Percentiles rank a stretch among this genome's conserved stretches.
Evolutionary conservation across 2,113 vertebrate species (phyloP).

Genomic region (Ginglymostoma cirratum): DNA sequence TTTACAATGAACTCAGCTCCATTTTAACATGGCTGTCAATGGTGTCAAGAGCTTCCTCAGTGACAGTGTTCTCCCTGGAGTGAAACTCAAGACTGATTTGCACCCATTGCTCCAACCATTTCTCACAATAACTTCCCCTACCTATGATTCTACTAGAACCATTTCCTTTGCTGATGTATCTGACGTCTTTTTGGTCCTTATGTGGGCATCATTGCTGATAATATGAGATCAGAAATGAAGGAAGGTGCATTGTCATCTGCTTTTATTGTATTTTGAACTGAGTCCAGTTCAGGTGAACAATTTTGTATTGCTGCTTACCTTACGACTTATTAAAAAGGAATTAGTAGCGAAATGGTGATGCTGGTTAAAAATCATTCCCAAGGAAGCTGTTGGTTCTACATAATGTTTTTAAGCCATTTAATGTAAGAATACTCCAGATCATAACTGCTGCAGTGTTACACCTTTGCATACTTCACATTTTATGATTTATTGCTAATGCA

Average conservation of each 20-base stretch:
- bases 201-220: background rate
- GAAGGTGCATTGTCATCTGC: background rate
- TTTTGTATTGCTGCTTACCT: background rate
- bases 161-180: too few relatives aligned
- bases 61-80: background rate
- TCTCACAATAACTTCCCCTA: too few relatives aligned
- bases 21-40: background rate
- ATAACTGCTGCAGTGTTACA: background rate
- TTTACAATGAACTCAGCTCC: too few relatives aligned
- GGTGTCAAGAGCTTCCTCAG: background rate
- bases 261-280: background rate
- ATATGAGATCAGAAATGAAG: background rate
- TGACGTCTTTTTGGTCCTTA: too few relatives aligned
- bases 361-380: constrained; percentile 29
- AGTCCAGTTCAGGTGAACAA: background rate
- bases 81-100: background rate
- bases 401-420: background rate
- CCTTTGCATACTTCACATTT: background rate
- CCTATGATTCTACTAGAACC: too few relatives aligned
- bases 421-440: background rate
- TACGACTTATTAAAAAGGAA: constrained; percentile 24
- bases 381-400: background rate
- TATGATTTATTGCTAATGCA: background rate
- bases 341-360: background rate
- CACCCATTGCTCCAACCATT: background rate